Conservation (phyloP, 1,140 invertebrate species). For the Caenorhabditis brenneri region DNA sequence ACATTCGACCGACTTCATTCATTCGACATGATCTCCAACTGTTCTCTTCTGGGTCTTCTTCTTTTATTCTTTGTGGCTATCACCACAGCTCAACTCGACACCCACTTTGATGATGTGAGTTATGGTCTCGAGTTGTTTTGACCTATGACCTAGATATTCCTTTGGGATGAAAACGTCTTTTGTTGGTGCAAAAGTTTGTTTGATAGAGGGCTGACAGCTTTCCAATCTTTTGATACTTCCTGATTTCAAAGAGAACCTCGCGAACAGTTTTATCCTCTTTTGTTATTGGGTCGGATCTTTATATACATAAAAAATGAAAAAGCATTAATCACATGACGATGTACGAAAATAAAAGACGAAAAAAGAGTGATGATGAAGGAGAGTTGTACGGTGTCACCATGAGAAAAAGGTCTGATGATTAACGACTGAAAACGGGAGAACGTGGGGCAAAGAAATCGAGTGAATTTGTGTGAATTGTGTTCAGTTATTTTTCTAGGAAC, state of each 20-base stretch:
- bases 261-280: background rate
- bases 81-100: slow-evolving; percentile 17
- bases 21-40: background rate
- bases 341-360: background rate
- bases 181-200: background rate
- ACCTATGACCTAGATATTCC: background rate
- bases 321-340: background rate
- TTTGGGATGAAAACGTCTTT: background rate
- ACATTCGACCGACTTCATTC: background rate
- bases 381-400: background rate
- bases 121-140: background rate
- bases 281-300: background rate
- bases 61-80: slow-evolving; percentile 5
- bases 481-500: no score
- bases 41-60: background rate
- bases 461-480: no score
- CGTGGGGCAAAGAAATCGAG: no score
- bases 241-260: background rate
- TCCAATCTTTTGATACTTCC: no score
- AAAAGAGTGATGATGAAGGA: background rate
- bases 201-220: background rate
- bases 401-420: background rate
- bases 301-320: background rate
- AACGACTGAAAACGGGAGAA: background rate
- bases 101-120: slow-evolving; percentile 23